Percentiles rank a stretch among this genome's conserved stretches.
phyloP scores from a whole-genome alignment of 1,140 invertebrate genomes.

The Paralvinella palmiformis region DNA sequence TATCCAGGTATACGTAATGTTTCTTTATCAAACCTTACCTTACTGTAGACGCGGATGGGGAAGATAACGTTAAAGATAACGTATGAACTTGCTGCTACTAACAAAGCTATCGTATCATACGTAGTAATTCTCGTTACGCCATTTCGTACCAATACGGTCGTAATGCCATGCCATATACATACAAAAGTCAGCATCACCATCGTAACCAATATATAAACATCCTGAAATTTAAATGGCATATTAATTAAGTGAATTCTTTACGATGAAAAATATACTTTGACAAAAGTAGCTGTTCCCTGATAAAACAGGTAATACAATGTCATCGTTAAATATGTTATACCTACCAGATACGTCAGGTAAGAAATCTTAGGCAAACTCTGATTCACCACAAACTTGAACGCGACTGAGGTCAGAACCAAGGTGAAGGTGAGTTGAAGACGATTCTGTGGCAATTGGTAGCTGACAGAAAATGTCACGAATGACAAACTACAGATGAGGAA shows the following conservation, averaged over 20 bases:
- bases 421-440: constrained; percentile 21
- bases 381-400: constrained; percentile 24
- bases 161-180: constrained; percentile 16
- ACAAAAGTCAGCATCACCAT: constrained; percentile 9
- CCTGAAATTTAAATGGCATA: neutral
- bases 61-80: neutral
- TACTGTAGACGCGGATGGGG: neutral
- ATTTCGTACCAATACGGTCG: neutral
- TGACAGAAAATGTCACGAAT: constrained; percentile 13
- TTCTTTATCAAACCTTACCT: no score
- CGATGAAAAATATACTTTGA: neutral
- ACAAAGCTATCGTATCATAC: neutral
- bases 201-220: constrained; percentile 9
- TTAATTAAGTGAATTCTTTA: neutral
- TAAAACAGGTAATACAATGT: neutral
- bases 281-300: neutral
- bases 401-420: constrained; percentile 19
- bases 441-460: constrained; percentile 16
- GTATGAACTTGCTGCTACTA: neutral
- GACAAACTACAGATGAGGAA: constrained; percentile 16
- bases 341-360: constrained; percentile 22
- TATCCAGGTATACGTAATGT: no score
- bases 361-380: constrained; percentile 21
- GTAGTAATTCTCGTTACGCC: neutral
- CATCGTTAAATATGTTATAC: neutral